Evolutionary conservation across 2,113 vertebrate genomes (phyloP).

Genomic region (Chamaetylas fuelleborni): DNA sequence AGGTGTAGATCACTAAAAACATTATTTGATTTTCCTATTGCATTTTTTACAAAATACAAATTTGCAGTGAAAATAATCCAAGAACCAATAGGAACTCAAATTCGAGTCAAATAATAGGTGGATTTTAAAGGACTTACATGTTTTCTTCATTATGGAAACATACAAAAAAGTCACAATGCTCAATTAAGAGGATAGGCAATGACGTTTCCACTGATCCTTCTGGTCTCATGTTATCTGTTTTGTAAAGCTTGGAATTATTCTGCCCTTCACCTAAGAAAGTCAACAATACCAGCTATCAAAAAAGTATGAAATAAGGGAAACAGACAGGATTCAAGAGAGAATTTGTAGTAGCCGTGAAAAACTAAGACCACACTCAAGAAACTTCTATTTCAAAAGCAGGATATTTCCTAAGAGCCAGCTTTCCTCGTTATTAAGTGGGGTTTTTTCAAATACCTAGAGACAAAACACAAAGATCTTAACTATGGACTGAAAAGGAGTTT

Average conservation of each 20-base stretch:
- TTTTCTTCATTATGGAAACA: background rate
- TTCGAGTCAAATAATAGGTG: background rate
- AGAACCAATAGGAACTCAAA: background rate
- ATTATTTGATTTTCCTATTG: background rate
- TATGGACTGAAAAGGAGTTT: background rate
- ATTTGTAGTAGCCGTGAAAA: background rate
- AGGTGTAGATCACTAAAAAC: background rate
- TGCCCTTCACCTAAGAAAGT: constrained; percentile 20
- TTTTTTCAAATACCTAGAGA: background rate
- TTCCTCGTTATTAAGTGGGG: background rate
- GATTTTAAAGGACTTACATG: constrained; percentile 59
- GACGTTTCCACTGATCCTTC: constrained; percentile 63
- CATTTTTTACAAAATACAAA: background rate
- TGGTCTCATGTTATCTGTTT: background rate
- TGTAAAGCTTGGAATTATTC: background rate
- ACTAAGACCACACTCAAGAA: background rate
- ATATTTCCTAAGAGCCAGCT: background rate
- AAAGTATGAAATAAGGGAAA: background rate
- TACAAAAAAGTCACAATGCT: constrained; percentile 36
- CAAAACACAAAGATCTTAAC: background rate
- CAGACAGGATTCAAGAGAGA: background rate
- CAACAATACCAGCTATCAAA: background rate
- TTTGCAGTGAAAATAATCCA: background rate
- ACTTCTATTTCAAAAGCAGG: background rate
- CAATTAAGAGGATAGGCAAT: constrained; percentile 78